phyloP scores from a whole-genome alignment of 2,888 invertebrate genomes.

The Gerris lacustris region DNA sequence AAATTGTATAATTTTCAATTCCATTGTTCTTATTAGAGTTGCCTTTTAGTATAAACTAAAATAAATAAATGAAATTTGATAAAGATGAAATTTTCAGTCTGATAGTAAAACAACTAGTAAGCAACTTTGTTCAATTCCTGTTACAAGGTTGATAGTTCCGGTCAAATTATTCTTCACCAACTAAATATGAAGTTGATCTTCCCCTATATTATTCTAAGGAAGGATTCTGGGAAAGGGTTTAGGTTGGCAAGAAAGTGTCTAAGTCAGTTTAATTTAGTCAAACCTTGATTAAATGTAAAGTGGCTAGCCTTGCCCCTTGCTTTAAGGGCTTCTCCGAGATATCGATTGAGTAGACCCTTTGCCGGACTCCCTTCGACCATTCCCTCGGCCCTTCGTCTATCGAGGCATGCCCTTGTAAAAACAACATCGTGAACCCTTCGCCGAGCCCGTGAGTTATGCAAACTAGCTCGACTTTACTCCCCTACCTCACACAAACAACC shows the following conservation, averaged over 20 bases:
- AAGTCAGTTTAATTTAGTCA: conserved; percentile 2
- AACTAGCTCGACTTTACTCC: neutral
- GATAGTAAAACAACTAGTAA: no score
- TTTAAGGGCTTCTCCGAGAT: neutral
- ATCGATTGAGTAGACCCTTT: neutral
- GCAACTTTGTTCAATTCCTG: no score
- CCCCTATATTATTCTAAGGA: neutral
- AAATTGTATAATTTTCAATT: no score
- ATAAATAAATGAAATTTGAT: no score
- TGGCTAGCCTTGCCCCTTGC: neutral
- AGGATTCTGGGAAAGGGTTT: neutral
- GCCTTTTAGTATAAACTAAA: no score
- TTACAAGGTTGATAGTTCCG: no score
- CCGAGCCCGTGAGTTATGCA: neutral
- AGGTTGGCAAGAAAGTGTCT: neutral
- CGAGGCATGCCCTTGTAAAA: neutral
- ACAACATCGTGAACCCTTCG: neutral
- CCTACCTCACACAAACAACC: no score
- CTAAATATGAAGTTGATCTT: no score
- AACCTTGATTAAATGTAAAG: conserved; percentile 1
- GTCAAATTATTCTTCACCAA: no score
- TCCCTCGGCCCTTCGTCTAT: neutral
- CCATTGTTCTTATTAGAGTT: no score
- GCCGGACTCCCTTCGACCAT: neutral
- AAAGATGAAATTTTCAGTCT: no score